Evolutionary conservation across 2,797 vertebrate species (phyloP), one percentile per base, ranked within the genome.

Genomic region (Lutjanus campechanus): DNA sequence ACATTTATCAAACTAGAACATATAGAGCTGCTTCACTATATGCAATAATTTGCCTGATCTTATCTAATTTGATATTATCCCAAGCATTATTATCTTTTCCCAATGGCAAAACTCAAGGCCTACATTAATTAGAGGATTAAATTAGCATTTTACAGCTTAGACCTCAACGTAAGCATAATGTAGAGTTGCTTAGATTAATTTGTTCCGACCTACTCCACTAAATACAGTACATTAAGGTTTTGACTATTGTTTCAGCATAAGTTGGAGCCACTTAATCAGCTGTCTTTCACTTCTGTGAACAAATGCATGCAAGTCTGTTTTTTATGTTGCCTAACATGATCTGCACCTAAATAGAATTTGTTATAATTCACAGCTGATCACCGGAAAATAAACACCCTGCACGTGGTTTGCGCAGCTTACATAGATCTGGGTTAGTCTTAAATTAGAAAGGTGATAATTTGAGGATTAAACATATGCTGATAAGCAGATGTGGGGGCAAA

Each of bases 51-150:
- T 72, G 50, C 70, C 51, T 66, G 54, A 85, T 89, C 41, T 69
- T 63, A 82, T 76, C 59, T 67, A 29, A 64, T 61, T 55, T 65
- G 9, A 56, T 69, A 62, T 86, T 46, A 78, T 86, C 70, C 20
- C 15, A 50, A 50, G 72, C 29, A 46, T 82, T 56, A 82, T 76
- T 47, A 11, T 53, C 13, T 84, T 81, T 73, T 15, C 50, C 87
- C 70, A 62, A 19, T 47, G 40, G 76, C 69, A 58, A 68, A 76
- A 40, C 55, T 40, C 29, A 76, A 71, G 70, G 17, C 63, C 43
- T 16, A 19, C 29, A 66, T 84, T 73, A 81, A 85, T 77, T 74
- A 84, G 67, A 78, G 62, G 76, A 74, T 68, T 81, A 68, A 81
- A 76, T 61, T 62, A 70, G 60, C 43, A 56, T 77, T 36, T 56